A percentile compares a stretch with the other conserved stretches of the same genome.
These are phyloP conservation scores for Lathamus discolor DNA, from an alignment of 2,113 vertebrate species.

Conservation along the genomic window DNA sequence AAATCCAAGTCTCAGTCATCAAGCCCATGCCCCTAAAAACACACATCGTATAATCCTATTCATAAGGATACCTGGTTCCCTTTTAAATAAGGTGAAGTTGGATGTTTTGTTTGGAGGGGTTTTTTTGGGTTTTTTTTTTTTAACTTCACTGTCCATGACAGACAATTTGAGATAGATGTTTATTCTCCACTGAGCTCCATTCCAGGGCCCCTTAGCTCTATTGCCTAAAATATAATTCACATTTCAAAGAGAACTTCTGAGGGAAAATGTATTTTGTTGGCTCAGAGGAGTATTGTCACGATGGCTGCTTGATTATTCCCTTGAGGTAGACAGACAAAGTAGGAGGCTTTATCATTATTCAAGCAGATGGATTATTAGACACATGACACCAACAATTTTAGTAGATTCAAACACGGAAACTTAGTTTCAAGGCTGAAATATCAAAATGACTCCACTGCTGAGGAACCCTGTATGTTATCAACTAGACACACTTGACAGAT, in stretches of 20 bases:
- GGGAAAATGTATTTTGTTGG: not conserved
- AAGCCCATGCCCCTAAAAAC: not conserved
- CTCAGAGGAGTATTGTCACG: not conserved
- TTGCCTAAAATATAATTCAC: not conserved
- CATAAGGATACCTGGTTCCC: not conserved
- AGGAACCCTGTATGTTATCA: not conserved
- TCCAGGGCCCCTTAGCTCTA: not conserved
- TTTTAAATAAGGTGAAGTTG: not conserved
- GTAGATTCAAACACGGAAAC: not conserved
- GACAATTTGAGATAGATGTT: not conserved
- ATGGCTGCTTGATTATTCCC: conserved; percentile 28
- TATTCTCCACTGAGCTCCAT: not conserved
- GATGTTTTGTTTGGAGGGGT: not conserved
- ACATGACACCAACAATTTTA: conserved; percentile 26
- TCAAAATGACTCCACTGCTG: not conserved
- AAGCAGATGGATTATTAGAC: conserved; percentile 32
- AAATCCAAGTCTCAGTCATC: not conserved
- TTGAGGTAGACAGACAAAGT: conserved; percentile 36
- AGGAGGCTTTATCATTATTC: conserved; percentile 31
- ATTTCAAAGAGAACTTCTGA: not conserved
- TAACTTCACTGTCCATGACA: not conserved
- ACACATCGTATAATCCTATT: not conserved
- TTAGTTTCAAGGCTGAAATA: conserved; percentile 17
- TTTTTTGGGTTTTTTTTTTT: not conserved
- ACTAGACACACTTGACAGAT: not conserved